phyloP scores from a whole-genome alignment of 2,888 invertebrate species.

The Hipparchia semele region DNA sequence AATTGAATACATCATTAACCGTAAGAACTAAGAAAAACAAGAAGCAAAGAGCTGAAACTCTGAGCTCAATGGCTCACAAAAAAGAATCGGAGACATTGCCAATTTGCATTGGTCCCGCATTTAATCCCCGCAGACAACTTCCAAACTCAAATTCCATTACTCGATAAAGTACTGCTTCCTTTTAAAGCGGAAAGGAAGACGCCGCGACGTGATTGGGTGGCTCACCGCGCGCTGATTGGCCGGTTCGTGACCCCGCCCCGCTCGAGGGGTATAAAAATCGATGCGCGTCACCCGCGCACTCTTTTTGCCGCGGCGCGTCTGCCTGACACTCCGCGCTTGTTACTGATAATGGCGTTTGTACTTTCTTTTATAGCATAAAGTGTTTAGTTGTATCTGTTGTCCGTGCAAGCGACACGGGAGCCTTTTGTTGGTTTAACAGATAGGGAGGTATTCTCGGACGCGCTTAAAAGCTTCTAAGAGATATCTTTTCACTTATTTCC shows the following conservation, averaged over 20 bases:
- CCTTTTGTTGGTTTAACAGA: slow-evolving; percentile 68
- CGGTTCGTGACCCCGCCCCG: slow-evolving; percentile 73
- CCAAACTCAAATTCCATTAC: slow-evolving; percentile 80
- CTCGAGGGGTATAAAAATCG: slow-evolving; percentile 79
- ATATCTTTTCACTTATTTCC: slow-evolving; percentile 66
- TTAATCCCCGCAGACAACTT: slow-evolving; percentile 71
- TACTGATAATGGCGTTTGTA: slow-evolving; percentile 78
- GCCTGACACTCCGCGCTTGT: slow-evolving; percentile 73
- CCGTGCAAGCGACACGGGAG: slow-evolving; percentile 69
- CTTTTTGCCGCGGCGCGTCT: slow-evolving; percentile 73
- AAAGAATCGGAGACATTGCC: slow-evolving; percentile 55
- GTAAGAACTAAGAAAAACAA: slow-evolving; percentile 9
- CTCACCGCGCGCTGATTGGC: slow-evolving; percentile 77
- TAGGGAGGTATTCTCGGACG: slow-evolving; percentile 62
- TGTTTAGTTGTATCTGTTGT: slow-evolving; percentile 78
- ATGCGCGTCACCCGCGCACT: slow-evolving; percentile 64
- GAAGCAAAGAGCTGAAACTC: slow-evolving; percentile 24
- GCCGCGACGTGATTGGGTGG: slow-evolving; percentile 74
- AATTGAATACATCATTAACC: slow-evolving; percentile 1
- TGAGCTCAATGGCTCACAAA: slow-evolving; percentile 50
- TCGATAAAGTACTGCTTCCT: slow-evolving; percentile 58
- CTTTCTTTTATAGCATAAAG: slow-evolving; percentile 75
- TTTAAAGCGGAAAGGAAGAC: slow-evolving; percentile 70
- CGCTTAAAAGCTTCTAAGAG: slow-evolving; percentile 64
- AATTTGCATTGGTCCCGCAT: slow-evolving; percentile 64